Base-by-base conservation (phyloP, 2,888 invertebrate genomes). In the Sialis fuliginosa region DNA sequence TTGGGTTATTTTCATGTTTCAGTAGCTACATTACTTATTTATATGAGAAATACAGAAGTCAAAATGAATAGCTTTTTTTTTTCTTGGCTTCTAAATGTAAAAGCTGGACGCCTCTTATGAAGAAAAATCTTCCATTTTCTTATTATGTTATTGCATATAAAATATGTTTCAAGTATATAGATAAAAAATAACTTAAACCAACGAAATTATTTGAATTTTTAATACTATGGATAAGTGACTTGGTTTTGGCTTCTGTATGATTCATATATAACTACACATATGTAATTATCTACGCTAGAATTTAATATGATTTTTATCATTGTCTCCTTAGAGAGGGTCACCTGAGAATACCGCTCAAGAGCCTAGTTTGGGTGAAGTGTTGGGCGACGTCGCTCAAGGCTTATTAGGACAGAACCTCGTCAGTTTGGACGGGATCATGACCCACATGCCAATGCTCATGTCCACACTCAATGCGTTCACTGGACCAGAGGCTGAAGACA, bases 381-480 rank as follows among this genome's bases (percentile, higher is more conserved):
- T 52, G 5, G 47, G 42, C 32, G 31, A 46, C 32, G 46, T 51
- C 13, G 44, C 43, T 7, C 7, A n/a, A 10, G 39, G 35, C 7
- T 39, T 45, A 9, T n/a, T 39, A 39, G 12, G 31, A 5, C 22
- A 39, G 10, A 34, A 34, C n/a, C 10, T 10, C 12, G n/a, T 37
- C 6, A 31, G 39, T 39, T 30, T 12, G 2, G 46, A 32, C 32
- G 39, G 47, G 7, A 33, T 48, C 1, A 49, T 77, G 66, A 71
- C 73, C 44, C 60, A 80, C 2, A 57, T 86, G 49, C 84, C 86
- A 0, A 64, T 81, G 61, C 61, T 85, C 1, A 65, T 85, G 67
- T 79, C 78, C 51, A 74, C 75, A 0, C 59, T 84, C 1, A 73
- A 65, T 48, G 70, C 78, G 1, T 71, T 79, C 49, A 68, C 72